Evolutionary conservation across 2,888 invertebrate species (phyloP).

Genomic region (Sarcophaga rosellei): DNA sequence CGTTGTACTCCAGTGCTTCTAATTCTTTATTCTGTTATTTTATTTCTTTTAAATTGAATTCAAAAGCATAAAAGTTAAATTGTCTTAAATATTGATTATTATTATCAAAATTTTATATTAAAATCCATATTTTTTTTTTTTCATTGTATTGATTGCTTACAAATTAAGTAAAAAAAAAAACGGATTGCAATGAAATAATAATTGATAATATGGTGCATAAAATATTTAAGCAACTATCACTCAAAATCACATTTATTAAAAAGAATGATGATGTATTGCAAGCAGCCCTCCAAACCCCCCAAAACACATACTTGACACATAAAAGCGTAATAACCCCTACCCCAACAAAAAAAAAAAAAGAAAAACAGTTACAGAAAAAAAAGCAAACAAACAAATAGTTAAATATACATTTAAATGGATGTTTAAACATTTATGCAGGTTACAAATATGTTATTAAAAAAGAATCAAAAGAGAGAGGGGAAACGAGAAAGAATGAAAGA

Average conservation of each 20-base stretch:
- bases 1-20: no score
- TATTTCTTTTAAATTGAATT: no score
- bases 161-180: slow-evolving; percentile 36
- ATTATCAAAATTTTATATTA: no score
- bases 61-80: no score
- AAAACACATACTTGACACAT: not conserved
- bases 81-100: no score
- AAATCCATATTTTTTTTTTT: not conserved
- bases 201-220: slow-evolving; percentile 6
- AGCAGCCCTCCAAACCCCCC: no score
- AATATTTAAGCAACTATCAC: slow-evolving; percentile 26
- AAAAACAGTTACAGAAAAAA: not conserved
- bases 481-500: no score
- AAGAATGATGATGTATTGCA: slow-evolving; percentile 43
- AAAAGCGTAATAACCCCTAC: not conserved
- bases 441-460: not conserved
- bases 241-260: slow-evolving; percentile 56
- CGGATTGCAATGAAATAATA: no score
- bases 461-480: no score
- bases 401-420: slow-evolving; percentile 26
- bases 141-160: slow-evolving; percentile 39
- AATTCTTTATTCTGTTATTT: no score
- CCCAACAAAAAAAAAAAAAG: not conserved
- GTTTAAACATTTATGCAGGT: slow-evolving; percentile 44
- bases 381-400: not conserved